Conservation (phyloP, 2,113 vertebrate species). For the Plestiodon gilberti region DNA sequence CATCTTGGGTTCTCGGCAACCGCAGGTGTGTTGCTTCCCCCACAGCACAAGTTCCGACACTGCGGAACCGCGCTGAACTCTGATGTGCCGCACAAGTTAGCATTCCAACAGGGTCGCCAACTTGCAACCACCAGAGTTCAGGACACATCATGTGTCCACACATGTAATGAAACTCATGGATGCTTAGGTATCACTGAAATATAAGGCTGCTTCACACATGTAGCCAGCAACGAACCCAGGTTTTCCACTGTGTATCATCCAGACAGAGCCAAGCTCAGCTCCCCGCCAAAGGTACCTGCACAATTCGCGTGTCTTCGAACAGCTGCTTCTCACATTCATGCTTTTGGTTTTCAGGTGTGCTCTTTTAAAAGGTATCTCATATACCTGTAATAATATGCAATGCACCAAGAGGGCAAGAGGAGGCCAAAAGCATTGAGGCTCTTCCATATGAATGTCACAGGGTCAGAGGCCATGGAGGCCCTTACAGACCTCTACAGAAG, state of each 20-base stretch:
- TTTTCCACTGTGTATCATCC: background rate
- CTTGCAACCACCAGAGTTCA: background rate
- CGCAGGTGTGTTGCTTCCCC: slow-evolving; percentile 30
- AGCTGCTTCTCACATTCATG: background rate
- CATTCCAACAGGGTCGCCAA: background rate
- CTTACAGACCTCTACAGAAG: background rate
- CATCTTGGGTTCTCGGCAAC: slow-evolving; percentile 28
- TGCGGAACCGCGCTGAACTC: background rate
- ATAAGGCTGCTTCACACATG: too few species aligned
- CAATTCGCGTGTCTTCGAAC: background rate
- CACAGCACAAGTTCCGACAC: background rate
- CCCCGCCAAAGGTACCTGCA: background rate
- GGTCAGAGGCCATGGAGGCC: background rate
- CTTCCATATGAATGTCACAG: background rate
- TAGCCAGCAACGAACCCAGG: too few species aligned
- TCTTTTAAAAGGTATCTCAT: background rate
- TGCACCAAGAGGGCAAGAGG: too few species aligned
- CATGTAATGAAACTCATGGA: background rate
- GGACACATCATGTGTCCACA: too few species aligned
- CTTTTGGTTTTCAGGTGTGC: background rate
- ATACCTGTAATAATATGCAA: background rate
- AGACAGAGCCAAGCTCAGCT: background rate
- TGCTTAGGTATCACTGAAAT: background rate
- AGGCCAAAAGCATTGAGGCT: background rate
- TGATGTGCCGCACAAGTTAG: background rate